Evolutionary conservation across 2,888 invertebrate species (phyloP), one percentile per base, ranked within the genome.

Genomic region (Panzeria rudis): DNA sequence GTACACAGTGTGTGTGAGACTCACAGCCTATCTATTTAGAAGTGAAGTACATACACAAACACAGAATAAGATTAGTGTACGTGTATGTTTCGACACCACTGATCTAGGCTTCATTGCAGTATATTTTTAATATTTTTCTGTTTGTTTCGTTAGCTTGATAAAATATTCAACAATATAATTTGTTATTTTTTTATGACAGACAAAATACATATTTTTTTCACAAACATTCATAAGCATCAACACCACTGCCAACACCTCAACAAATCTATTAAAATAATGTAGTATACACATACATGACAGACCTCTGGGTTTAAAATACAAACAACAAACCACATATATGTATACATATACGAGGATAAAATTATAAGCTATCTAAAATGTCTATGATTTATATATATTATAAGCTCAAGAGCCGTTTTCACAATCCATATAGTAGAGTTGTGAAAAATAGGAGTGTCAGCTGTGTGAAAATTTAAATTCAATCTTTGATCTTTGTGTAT

Each of bases 161-260:
- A 79, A 84, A 78, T 84, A 75, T 79, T 79, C 69, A 83, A 83
- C 73, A 83, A 73, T 56, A 75, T 69, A 73, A 83, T 83, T 73
- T 83, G 66, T 83, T 78, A 83, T 50, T 62, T 84, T 29, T 84
- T 79, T 75, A 79, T 84, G 83, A 84, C 79, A 84, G 62, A 35
- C 68, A 59, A 56, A 52, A 69, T 52, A 62, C 5, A n/a, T n/a
- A 6, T 52, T 25, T 32, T 41, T 64, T 54, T 66, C 47, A 47
- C 35, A 73, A 61, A 73, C 32, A 41, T 38, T 80, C 44, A 56
- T 59, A 23, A 50, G 61, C 32, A 73, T 66, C 66, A 80, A 15
- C 80, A 75, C 47, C 62, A 66, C 79, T 44, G 44, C 50, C 59
- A 77, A 64, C 72, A 80, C 54, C 64, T 79, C 13, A 62, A 72